Percentiles rank a stretch among this genome's conserved stretches.
phyloP scores from a whole-genome alignment of 2,888 invertebrate species.

The Lepeophtheirus nordmannii region DNA sequence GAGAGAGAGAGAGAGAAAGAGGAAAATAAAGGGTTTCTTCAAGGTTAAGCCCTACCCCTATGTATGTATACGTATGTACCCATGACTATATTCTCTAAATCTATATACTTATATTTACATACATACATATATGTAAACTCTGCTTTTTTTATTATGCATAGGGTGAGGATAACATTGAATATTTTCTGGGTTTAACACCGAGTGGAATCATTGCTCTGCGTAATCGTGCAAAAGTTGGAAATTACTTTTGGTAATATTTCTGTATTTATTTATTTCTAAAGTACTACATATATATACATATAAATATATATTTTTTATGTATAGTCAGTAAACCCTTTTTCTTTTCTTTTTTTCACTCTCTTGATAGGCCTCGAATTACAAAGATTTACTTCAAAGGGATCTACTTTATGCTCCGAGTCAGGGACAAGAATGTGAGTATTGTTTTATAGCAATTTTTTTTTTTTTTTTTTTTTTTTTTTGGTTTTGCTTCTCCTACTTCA shows the following conservation, averaged over 20 bases:
- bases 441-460: neutral
- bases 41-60: too few relatives aligned
- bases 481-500: neutral
- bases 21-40: too few relatives aligned
- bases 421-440: conserved; percentile 78
- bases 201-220: conserved; percentile 84
- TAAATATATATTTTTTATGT: neutral
- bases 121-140: too few relatives aligned
- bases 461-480: neutral
- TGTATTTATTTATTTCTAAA: neutral
- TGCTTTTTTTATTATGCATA: conserved; percentile 37
- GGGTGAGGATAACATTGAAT: conserved; percentile 92
- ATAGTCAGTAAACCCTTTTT: too few relatives aligned
- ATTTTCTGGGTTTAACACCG: conserved; percentile 85
- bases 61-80: too few relatives aligned
- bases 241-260: conserved; percentile 69
- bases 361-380: conserved; percentile 63
- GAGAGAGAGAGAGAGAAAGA: too few relatives aligned
- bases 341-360: neutral
- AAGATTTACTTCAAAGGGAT: conserved; percentile 92
- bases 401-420: conserved; percentile 87
- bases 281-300: neutral
- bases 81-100: too few relatives aligned
- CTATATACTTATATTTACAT: too few relatives aligned
- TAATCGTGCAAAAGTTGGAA: conserved; percentile 89